A percentile compares a stretch with the other conserved stretches of the same genome.
These are phyloP conservation scores for Neopipo cinnamomea DNA, from an alignment of 2,113 vertebrate genomes.

Conservation along the genomic window DNA sequence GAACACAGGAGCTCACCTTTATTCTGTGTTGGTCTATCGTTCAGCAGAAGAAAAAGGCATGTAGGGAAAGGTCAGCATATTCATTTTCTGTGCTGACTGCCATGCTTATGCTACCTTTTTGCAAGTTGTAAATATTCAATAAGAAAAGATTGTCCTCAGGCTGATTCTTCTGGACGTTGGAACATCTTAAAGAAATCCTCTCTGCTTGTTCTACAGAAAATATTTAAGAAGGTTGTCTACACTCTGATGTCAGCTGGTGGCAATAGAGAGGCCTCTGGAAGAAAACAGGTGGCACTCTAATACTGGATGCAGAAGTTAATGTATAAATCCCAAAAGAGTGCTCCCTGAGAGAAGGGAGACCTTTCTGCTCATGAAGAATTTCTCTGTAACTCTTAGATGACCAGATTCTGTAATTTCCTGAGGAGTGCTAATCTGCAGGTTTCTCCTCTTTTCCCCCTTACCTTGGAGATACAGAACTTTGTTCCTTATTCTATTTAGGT, in stretches of 20 bases:
- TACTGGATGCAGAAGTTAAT: neutral
- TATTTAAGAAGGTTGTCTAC: neutral
- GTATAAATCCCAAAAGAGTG: neutral
- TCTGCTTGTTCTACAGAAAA: neutral
- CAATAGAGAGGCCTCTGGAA: neutral
- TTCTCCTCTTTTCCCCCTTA: neutral
- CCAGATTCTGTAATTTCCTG: neutral
- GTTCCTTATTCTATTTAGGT: neutral
- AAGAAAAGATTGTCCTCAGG: neutral
- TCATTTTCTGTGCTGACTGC: neutral
- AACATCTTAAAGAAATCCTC: neutral
- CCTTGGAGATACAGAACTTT: neutral
- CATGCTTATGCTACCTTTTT: neutral
- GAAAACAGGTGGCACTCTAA: neutral
- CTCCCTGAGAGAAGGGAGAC: neutral
- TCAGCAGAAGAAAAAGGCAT: neutral
- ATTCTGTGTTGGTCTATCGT: neutral
- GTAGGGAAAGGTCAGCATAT: accelerated
- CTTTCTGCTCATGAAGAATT: neutral
- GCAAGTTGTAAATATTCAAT: neutral
- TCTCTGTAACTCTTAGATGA: neutral
- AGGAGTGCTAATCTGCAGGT: neutral
- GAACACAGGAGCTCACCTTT: neutral
- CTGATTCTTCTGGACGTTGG: neutral
- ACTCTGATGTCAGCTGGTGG: neutral